These are phyloP conservation scores for human (Homo sapiens) DNA, from an alignment of 2,113 vertebrate genomes.

Conservation along the genomic window GRCh38 chr7:128053001-128053500, in stretches of 20 bases:
- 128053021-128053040: neutral
- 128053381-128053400: neutral
- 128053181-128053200: slow-evolving; percentile 53
- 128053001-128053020: neutral
- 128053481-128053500: neutral
- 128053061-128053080: neutral
- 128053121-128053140: slow-evolving; percentile 60
- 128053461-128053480: neutral
- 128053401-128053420: neutral
- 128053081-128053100: slow-evolving; percentile 36
- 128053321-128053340: slow-evolving; percentile 20
- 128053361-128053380: slow-evolving; percentile 2
- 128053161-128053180: slow-evolving; percentile 63
- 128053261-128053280: slow-evolving; percentile 60
- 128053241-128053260: slow-evolving; percentile 33
- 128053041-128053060: neutral
- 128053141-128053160: slow-evolving; percentile 57
- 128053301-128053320: slow-evolving; percentile 47
- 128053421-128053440: neutral
- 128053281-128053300: slow-evolving; percentile 49
- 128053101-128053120: slow-evolving; percentile 39
- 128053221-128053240: slow-evolving; percentile 46
- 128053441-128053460: slow-evolving; percentile 18
- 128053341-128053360: neutral
- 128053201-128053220: slow-evolving; percentile 42